A percentile compares a stretch with the other conserved stretches of the same genome.
phyloP scores from a whole-genome alignment of 1,140 invertebrate species.

The Aphis craccivora region DNA sequence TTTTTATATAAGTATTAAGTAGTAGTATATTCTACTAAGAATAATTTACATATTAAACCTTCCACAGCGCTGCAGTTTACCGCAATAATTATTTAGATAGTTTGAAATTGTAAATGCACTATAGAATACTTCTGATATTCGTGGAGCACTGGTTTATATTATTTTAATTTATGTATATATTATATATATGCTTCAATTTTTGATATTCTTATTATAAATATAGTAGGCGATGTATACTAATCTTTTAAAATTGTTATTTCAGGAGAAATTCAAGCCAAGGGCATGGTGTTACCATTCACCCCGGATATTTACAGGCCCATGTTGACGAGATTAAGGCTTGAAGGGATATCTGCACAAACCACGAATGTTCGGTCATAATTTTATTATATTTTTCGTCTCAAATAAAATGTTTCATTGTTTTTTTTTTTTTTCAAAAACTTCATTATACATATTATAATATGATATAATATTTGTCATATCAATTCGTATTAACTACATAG shows the following conservation, averaged over 20 bases:
- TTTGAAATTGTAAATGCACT: neutral
- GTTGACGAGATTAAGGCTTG: constrained; percentile 80
- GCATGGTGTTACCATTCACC: constrained; percentile 88
- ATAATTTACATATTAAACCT: neutral
- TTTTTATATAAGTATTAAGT: neutral
- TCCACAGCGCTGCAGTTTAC: neutral
- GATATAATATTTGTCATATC: neutral
- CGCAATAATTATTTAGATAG: neutral
- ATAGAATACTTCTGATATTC: neutral
- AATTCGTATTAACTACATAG: neutral
- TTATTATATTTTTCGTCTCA: neutral
- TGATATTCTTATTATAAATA: neutral
- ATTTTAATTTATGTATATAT: too few species aligned
- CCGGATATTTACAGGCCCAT: constrained; percentile 92
- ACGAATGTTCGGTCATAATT: neutral
- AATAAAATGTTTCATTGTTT: neutral
- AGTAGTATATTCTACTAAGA: neutral
- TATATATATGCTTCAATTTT: neutral
- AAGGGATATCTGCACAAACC: constrained; percentile 73
- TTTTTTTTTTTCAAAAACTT: neutral
- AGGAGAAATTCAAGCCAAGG: constrained; percentile 95
- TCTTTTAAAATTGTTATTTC: constrained; percentile 56
- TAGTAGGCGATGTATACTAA: neutral
- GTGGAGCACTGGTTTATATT: neutral
- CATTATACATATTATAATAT: neutral